Evolutionary conservation across 2,888 invertebrate species (phyloP).

Genomic region (Tipula helvola): DNA sequence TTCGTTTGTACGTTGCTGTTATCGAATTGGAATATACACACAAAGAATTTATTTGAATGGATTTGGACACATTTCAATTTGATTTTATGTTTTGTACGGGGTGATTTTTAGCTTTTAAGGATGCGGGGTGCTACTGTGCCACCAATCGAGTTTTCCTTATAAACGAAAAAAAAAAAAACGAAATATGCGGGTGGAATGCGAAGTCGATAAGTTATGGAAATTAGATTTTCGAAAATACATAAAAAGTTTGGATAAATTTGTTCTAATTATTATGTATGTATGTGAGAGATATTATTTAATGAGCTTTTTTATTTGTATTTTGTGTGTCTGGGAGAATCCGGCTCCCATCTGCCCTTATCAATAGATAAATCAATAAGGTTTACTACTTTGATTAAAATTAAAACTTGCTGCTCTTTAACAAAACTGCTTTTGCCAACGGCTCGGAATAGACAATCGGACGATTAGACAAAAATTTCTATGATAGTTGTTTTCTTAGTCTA

Average conservation of each 20-base stretch:
- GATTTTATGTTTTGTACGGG: not conserved
- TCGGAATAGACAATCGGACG: too few species aligned
- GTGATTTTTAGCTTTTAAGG: not conserved
- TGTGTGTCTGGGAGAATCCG: not conserved
- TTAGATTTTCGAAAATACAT: not conserved
- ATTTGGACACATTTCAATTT: not conserved
- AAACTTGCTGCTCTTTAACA: too few species aligned
- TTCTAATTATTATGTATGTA: not conserved
- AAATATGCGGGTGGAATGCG: not conserved
- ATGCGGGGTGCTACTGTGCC: not conserved
- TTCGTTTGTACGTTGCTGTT: not conserved
- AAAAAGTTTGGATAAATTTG: not conserved
- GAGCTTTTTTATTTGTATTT: not conserved
- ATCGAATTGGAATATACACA: not conserved
- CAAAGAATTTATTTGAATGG: not conserved
- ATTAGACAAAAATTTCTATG: too few species aligned
- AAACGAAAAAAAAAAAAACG: not conserved
- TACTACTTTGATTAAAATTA: too few species aligned
- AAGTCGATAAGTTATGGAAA: not conserved
- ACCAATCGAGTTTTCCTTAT: not conserved
- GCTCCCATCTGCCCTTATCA: too few species aligned
- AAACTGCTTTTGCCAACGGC: too few species aligned
- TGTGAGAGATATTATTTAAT: not conserved
- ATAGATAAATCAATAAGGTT: too few species aligned
- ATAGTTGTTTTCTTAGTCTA: too few species aligned